These are phyloP conservation scores for Plemyria rubiginata DNA, from an alignment of 2,888 invertebrate genomes.

Conservation along the genomic window DNA sequence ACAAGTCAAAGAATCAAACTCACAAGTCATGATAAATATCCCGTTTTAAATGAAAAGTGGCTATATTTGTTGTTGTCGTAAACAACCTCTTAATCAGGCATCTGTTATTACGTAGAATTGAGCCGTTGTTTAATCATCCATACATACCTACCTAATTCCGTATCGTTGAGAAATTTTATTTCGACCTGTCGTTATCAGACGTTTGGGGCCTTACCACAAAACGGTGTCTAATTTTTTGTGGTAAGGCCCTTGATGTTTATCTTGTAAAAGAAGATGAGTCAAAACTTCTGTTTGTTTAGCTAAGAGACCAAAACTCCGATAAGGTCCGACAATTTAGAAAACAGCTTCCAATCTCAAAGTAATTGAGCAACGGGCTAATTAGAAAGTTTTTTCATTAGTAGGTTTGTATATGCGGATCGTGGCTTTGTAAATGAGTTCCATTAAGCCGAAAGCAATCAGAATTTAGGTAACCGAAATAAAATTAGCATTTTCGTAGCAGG, in stretches of 20 bases:
- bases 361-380: slow-evolving; percentile 49
- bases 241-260: no score
- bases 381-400: slow-evolving; percentile 61
- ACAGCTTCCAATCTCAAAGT: slow-evolving; percentile 45
- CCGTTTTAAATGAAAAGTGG: no score
- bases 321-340: slow-evolving; percentile 39
- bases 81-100: no score
- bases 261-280: background rate
- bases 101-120: background rate
- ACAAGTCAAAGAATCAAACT: no score
- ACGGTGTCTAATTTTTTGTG: no score
- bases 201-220: no score
- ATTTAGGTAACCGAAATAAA: slow-evolving; percentile 48
- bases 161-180: background rate
- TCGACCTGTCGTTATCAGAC: background rate
- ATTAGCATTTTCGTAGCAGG: slow-evolving; percentile 49
- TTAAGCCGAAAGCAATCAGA: slow-evolving; percentile 48
- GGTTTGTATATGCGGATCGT: slow-evolving; percentile 44
- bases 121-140: background rate
- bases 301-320: slow-evolving; percentile 31
- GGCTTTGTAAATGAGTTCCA: slow-evolving; percentile 47
- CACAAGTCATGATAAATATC: no score
- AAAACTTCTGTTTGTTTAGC: slow-evolving; percentile 15
- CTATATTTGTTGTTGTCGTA: no score
- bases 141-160: background rate